Evolutionary conservation across 2,888 invertebrate species (phyloP), one percentile per base, ranked within the genome.

Genomic region (Theodoxus fluviatilis): DNA sequence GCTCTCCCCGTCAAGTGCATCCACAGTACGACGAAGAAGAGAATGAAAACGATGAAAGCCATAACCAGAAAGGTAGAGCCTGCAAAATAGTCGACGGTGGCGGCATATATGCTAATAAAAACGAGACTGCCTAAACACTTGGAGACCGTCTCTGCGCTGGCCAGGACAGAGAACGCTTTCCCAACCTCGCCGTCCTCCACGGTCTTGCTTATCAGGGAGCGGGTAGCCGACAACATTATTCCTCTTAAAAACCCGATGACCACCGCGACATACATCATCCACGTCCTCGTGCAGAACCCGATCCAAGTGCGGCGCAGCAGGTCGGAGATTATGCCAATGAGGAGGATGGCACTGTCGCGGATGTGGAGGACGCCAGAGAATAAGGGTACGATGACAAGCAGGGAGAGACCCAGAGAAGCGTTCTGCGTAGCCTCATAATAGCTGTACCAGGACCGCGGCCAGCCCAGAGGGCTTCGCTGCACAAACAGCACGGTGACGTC

Each of bases 381-480:
- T 9, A 84, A 67, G 0, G 86, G 86, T 28, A 85, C 76, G 1
- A 86, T 67, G 15, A 83, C 63, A 35, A 85, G 74, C 9, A 84
- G 74, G 65, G 79, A 79, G 3, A 84, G 22, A 0, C 84, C 85
- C 78, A 85, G 80, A 4, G 80, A 80, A 0, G 83, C 83, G 72
- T 85, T 85, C 74, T 85, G 84, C 1, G 81, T 63, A 2, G 85
- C 82, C 61, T 85, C 69, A 4, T 85, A 76, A 66, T 83, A 85
- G 22, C 84, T 84, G 69, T 85, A 85, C 75, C 77, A 77, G 1
- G 82, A 78, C 68, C 79, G 78, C 7, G 75, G 71, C 84, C 85
- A 85, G 75, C 72, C 74, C 2, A 85, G 73, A 1, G 85, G 85
- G 28, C 75, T 66, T 25, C 79, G 77, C 52, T 78, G 73, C 1